These are phyloP conservation scores for Anoplius nigerrimus DNA, from an alignment of 2,888 invertebrate species.

Conservation along the genomic window DNA sequence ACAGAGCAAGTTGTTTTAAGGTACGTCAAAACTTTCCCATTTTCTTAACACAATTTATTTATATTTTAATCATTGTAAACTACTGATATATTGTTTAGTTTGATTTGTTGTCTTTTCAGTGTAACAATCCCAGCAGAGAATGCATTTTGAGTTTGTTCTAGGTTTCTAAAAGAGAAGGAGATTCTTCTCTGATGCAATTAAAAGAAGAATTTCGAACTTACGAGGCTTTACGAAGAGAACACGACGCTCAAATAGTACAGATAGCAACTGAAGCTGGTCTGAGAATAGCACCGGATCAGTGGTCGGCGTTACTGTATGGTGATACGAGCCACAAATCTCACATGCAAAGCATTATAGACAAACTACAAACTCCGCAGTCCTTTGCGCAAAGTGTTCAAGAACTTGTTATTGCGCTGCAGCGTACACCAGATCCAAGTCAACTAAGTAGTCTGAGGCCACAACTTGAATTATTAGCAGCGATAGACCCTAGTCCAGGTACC, in stretches of 20 bases:
- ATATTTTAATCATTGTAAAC: constrained; percentile 11
- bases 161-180: constrained; percentile 97
- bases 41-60: constrained; percentile 16
- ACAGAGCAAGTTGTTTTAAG: constrained; percentile 98
- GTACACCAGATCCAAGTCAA: constrained; percentile 90
- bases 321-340: constrained; percentile 97
- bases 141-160: constrained; percentile 72
- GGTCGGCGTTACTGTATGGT: constrained; percentile 97
- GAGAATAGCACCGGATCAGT: constrained; percentile 97
- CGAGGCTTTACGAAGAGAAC: constrained; percentile 93
- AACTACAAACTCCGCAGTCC: constrained; percentile 94
- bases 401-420: constrained; percentile 90
- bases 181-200: constrained; percentile 97
- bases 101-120: too few relatives aligned
- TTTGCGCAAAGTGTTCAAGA: constrained; percentile 95
- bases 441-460: constrained; percentile 86
- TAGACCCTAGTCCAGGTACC: constrained; percentile 89
- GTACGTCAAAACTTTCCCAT: constrained; percentile 79
- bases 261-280: constrained; percentile 98
- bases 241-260: constrained; percentile 98
- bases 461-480: constrained; percentile 88
- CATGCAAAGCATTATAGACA: constrained; percentile 96
- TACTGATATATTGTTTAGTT: not conserved
- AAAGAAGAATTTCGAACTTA: constrained; percentile 98
- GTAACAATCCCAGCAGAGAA: not conserved